Evolutionary conservation across 2,888 invertebrate species (phyloP), one percentile per base, ranked within the genome.

Genomic region (Noctua fimbriata): DNA sequence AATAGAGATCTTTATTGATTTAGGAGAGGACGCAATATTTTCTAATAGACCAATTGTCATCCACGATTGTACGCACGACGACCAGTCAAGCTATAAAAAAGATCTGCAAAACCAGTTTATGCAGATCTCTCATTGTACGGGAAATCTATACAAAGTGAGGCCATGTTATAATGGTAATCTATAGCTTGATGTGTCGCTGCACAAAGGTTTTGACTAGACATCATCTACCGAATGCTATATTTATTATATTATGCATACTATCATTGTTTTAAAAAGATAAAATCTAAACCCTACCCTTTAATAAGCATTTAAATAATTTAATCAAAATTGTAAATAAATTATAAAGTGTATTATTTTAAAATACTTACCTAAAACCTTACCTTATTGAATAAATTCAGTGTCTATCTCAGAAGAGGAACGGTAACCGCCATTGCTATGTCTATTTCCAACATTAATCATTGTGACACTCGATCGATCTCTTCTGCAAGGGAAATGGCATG

Each of bases 391-490:
- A 41, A 24, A 41, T 70, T 58, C 44, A 58, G 28, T 67, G 10
- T 1, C 36, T 55, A 66, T 58, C 41, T 71, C 14, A 77, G 65
- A 84, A 69, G 55, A 24, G n/a, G n/a, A n/a, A n/a, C n/a, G n/a
- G n/a, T 44, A 66, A 28, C 73, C 84, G 16, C 49, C 24, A 28
- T 72, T 41, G 18, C 71, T 49, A 28, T 21, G 69, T 14, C 28
- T 14, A 58, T 81, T 66, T 74, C 18, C 47, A 69, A 77, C 78
- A 82, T 83, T 44, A 82, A 72, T 85, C 82, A 72, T 65, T 70
- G 65, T 69, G 83, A 82, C 82, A 77, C 73, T 67, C 52, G 60
- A 73, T 82, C 81, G 73, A 73, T 73, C 81, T 73, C 63, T 49
- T 52, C 49, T 71, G 69, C 63, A 69, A 65, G 18, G 73, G 58